Evolutionary conservation across 2,797 vertebrate genomes (phyloP).

Genomic region (Aselliscus stoliczkanus): DNA sequence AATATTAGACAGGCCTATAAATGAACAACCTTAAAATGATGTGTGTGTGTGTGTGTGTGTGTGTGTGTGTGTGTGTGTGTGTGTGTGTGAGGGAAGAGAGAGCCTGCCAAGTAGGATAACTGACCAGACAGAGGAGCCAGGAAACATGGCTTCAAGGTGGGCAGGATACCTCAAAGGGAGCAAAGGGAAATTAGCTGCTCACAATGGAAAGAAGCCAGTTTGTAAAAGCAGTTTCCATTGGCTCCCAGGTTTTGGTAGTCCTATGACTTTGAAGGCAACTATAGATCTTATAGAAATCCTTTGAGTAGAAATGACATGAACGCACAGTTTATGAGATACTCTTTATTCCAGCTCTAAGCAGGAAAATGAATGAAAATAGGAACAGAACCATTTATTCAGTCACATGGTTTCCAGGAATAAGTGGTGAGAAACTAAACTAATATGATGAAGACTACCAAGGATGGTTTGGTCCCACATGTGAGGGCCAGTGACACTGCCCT

Average conservation of each 20-base stretch:
- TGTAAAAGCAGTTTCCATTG: neutral
- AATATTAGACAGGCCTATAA: neutral
- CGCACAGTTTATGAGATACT: neutral
- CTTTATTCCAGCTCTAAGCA: neutral
- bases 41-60: no score
- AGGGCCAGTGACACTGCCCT: no score
- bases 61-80: no score
- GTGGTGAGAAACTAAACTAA: neutral
- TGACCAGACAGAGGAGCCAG: neutral
- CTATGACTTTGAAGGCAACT: neutral
- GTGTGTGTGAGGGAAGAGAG: neutral
- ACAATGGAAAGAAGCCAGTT: neutral
- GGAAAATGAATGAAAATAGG: neutral
- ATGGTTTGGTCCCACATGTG: no score
- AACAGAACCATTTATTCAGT: neutral
- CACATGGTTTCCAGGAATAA: neutral
- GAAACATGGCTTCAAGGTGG: neutral
- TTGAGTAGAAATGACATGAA: neutral
- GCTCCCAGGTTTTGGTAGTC: neutral
- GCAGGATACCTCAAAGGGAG: fast-evolving
- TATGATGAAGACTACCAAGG: neutral
- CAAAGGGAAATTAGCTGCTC: neutral
- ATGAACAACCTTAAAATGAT: neutral
- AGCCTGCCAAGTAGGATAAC: neutral
- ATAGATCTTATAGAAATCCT: neutral